These are phyloP conservation scores for Myanophis thanlyinensis DNA, from an alignment of 2,113 vertebrate genomes.

Conservation along the genomic window DNA sequence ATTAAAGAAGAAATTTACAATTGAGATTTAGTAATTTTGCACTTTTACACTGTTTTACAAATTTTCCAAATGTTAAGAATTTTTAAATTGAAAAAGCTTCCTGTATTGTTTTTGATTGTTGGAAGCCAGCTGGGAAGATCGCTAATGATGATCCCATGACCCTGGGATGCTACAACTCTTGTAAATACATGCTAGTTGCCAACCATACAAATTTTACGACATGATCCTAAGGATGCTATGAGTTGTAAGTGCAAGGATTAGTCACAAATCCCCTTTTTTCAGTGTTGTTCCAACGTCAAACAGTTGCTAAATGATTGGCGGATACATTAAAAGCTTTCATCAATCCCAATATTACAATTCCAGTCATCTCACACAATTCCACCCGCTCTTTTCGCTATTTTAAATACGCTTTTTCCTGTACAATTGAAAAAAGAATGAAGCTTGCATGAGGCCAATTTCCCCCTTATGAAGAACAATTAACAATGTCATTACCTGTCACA, in stretches of 20 bases:
- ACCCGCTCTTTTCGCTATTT: not conserved
- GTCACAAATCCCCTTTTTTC: not conserved
- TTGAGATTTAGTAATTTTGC: too few relatives aligned
- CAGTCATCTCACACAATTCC: not conserved
- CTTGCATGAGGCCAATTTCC: not conserved
- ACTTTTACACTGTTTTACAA: too few relatives aligned
- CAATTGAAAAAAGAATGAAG: not conserved
- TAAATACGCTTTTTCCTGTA: not conserved
- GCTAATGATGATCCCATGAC: not conserved
- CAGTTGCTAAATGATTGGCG: not conserved
- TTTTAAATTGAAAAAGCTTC: too few relatives aligned
- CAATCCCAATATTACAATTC: not conserved
- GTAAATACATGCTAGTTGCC: not conserved
- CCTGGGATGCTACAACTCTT: not conserved
- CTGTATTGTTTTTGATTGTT: not conserved
- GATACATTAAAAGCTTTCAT: not conserved
- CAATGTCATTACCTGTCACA: conserved; percentile 21
- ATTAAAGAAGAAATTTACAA: too few relatives aligned
- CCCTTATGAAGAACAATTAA: too few relatives aligned
- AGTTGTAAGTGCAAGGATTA: not conserved
- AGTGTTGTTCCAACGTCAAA: not conserved
- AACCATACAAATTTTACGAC: not conserved
- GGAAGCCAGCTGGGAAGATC: not conserved
- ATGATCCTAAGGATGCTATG: not conserved
- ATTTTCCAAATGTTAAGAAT: too few relatives aligned